These are phyloP conservation scores for Malacosoma neustria DNA, from an alignment of 2,888 invertebrate species.

Conservation along the genomic window DNA sequence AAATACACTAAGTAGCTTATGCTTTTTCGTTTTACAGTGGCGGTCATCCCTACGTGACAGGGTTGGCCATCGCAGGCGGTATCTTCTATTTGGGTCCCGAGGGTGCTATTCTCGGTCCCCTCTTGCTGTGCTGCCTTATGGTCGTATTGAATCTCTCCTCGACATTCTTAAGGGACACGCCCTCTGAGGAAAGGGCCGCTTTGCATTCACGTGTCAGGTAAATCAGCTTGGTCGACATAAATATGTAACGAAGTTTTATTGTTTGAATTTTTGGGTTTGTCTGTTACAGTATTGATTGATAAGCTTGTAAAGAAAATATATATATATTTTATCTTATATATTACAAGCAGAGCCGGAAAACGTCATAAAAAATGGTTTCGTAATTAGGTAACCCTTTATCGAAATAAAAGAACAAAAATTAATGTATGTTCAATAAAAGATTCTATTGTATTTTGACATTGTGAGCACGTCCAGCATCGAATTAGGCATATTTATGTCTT, in stretches of 20 bases:
- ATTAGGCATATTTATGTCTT: no score
- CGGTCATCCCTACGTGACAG: constrained; percentile 97
- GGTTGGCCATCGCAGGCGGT: constrained; percentile 97
- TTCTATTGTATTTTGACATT: no score
- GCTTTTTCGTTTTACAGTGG: constrained; percentile 75
- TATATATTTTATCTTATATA: no score
- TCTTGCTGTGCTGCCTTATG: constrained; percentile 94
- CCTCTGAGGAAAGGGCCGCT: constrained; percentile 75
- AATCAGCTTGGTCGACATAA: constrained; percentile 15
- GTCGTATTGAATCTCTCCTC: constrained; percentile 91
- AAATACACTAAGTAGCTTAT: no score
- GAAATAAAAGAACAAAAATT: no score
- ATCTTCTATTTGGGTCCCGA: constrained; percentile 97
- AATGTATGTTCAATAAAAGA: no score
- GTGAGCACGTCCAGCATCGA: no score
- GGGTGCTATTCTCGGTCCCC: constrained; percentile 97
- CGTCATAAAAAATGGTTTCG: no score
- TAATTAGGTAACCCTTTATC: no score
- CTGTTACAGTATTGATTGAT: neutral
- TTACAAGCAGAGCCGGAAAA: no score
- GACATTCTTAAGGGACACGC: constrained; percentile 79
- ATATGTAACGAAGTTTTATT: neutral
- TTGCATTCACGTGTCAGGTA: constrained; percentile 67
- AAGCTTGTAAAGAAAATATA: no score
- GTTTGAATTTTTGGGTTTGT: neutral